Evolutionary conservation across 2,888 invertebrate genomes (phyloP).

Genomic region (Pteria penguin): DNA sequence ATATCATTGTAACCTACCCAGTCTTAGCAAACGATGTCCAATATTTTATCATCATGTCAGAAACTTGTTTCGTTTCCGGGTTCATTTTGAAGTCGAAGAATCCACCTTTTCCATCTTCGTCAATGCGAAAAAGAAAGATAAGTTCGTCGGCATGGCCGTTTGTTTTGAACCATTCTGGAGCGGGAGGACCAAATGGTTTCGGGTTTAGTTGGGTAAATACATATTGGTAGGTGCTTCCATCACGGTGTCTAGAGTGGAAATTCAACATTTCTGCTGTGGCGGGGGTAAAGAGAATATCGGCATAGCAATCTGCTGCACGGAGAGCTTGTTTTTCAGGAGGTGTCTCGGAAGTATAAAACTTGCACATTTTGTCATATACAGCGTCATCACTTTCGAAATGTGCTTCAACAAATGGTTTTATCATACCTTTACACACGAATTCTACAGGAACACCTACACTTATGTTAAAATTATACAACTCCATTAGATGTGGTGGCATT

Average conservation of each 20-base stretch:
- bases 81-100: neutral
- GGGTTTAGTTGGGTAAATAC: neutral
- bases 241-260: neutral
- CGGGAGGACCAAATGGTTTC: neutral
- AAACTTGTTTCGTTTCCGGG: neutral
- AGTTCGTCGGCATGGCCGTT: neutral
- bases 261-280: neutral
- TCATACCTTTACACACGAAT: neutral
- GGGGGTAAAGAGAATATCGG: neutral
- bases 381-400: neutral
- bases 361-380: neutral
- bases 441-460: neutral
- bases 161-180: neutral
- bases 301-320: neutral
- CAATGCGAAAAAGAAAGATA: neutral
- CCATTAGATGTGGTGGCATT: neutral
- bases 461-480: neutral
- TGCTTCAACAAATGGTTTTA: neutral
- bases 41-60: neutral
- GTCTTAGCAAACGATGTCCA: constrained; percentile 75
- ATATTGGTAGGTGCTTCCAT: neutral
- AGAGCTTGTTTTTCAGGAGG: neutral
- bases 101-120: neutral
- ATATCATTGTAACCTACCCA: constrained; percentile 35
- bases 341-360: neutral